These are phyloP conservation scores for Tolmerus cingulatus DNA, from an alignment of 2,888 invertebrate genomes.

Conservation along the genomic window DNA sequence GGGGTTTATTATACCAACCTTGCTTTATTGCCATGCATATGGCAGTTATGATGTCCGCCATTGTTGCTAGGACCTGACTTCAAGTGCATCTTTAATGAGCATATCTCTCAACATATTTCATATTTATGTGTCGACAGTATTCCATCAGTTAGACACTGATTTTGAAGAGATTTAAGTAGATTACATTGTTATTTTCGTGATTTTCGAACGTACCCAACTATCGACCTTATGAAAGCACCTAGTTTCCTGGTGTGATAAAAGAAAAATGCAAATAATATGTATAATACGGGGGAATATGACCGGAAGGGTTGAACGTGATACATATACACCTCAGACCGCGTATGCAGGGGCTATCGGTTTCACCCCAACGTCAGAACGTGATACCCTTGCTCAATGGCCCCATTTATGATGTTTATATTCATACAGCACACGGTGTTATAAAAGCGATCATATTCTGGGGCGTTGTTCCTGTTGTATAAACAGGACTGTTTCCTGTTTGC, in stretches of 20 bases:
- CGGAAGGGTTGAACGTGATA: neutral
- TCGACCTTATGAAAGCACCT: neutral
- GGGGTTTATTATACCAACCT: constrained; percentile 19
- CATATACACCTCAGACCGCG: neutral
- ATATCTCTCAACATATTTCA: neutral
- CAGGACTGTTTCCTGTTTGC: constrained; percentile 24
- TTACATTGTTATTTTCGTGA: neutral
- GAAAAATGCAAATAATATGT: neutral
- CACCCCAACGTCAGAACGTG: neutral
- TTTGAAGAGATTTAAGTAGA: neutral
- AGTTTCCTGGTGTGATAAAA: neutral
- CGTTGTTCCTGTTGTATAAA: neutral
- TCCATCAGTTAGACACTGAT: neutral
- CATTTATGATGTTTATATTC: constrained; percentile 31
- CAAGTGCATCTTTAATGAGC: constrained; percentile 1
- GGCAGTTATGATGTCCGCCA: constrained; percentile 16
- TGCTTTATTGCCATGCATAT: constrained; percentile 5
- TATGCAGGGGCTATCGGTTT: neutral
- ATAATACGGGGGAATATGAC: neutral
- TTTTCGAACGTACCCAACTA: neutral
- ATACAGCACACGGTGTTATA: constrained; percentile 13
- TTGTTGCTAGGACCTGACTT: neutral
- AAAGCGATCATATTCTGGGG: constrained; percentile 23
- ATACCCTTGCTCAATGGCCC: constrained; percentile 2
- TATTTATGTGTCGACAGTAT: neutral